phyloP scores from a whole-genome alignment of 1,140 invertebrate genomes.

The Homalodisca vitripennis region DNA sequence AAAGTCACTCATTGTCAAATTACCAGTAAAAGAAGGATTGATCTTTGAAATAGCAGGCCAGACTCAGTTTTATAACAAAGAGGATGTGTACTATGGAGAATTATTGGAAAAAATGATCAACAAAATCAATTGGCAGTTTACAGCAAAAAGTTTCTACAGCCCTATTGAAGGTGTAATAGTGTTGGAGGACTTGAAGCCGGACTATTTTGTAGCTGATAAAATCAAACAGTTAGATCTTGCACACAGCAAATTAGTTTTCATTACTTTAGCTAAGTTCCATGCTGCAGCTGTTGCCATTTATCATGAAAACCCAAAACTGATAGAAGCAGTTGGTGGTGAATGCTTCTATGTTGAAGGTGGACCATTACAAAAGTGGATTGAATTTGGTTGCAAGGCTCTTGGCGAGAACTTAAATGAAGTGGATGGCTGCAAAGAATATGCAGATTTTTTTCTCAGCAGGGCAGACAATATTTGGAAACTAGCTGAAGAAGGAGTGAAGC shows the following conservation, averaged over 20 bases:
- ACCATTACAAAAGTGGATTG: too few species aligned
- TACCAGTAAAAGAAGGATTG: slow-evolving; percentile 46
- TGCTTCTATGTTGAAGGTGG: too few species aligned
- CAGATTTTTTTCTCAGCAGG: too few species aligned
- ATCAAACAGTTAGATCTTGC: slow-evolving; percentile 17
- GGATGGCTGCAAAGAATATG: too few species aligned
- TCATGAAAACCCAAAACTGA: slow-evolving; percentile 49
- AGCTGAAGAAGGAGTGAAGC: too few species aligned
- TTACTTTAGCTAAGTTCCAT: slow-evolving; percentile 56
- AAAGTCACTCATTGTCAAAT: slow-evolving; percentile 50
- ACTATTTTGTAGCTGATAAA: slow-evolving; percentile 27
- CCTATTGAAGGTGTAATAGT: slow-evolving; percentile 8
- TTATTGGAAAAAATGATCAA: slow-evolving; percentile 48
- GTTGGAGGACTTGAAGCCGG: slow-evolving; percentile 29
- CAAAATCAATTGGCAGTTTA: slow-evolving; percentile 47
- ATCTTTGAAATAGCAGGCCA: too few species aligned
- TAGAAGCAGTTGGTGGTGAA: not conserved
- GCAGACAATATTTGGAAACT: too few species aligned
- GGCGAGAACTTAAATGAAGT: too few species aligned
- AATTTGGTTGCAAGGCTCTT: too few species aligned
- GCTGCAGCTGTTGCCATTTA: slow-evolving; percentile 56
- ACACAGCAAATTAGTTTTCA: slow-evolving; percentile 49
- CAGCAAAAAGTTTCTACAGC: slow-evolving; percentile 46
- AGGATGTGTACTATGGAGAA: slow-evolving; percentile 40
- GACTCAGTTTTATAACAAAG: slow-evolving; percentile 49